A percentile compares a stretch with the other conserved stretches of the same genome.
These are phyloP conservation scores for Acromyrmex charruanus DNA, from an alignment of 1,140 invertebrate genomes.

Conservation along the genomic window DNA sequence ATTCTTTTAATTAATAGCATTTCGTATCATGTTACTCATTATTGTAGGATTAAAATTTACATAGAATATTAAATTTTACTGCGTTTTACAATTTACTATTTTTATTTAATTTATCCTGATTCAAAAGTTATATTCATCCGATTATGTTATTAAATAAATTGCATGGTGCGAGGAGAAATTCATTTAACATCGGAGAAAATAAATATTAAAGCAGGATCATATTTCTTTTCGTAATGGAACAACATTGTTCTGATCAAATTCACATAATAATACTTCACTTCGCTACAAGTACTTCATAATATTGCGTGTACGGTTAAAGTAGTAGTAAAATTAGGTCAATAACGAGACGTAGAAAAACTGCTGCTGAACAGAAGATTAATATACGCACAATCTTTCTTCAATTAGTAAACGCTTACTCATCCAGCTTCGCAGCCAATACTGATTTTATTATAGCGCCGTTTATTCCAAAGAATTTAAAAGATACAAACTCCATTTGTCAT, in stretches of 20 bases:
- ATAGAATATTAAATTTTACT: slow-evolving; percentile 60
- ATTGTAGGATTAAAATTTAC: slow-evolving; percentile 40
- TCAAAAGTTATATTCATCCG: slow-evolving; percentile 41
- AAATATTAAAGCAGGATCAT: slow-evolving; percentile 59
- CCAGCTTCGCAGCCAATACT: slow-evolving; percentile 11
- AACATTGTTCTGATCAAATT: slow-evolving; percentile 52
- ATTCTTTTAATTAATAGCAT: slow-evolving; percentile 59
- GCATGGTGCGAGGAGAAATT: slow-evolving; percentile 42
- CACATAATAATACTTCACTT: background rate
- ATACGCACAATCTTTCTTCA: slow-evolving; percentile 70
- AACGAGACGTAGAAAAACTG: slow-evolving; percentile 32
- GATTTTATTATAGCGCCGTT: slow-evolving; percentile 71
- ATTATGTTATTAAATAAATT: slow-evolving; percentile 63
- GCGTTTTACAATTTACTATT: slow-evolving; percentile 55
- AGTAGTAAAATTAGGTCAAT: slow-evolving; percentile 56
- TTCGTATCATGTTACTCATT: slow-evolving; percentile 55
- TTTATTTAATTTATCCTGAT: slow-evolving; percentile 46
- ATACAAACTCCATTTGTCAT: slow-evolving; percentile 75
- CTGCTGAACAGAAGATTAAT: slow-evolving; percentile 48
- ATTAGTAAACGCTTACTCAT: slow-evolving; percentile 68
- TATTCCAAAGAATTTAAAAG: slow-evolving; percentile 67
- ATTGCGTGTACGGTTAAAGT: background rate
- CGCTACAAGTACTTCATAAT: slow-evolving; percentile 17
- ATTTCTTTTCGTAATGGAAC: slow-evolving; percentile 60
- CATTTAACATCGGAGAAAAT: slow-evolving; percentile 53